These are phyloP conservation scores for Coturnix japonica DNA, from an alignment of 2,113 vertebrate species.

Conservation along the genomic window DNA sequence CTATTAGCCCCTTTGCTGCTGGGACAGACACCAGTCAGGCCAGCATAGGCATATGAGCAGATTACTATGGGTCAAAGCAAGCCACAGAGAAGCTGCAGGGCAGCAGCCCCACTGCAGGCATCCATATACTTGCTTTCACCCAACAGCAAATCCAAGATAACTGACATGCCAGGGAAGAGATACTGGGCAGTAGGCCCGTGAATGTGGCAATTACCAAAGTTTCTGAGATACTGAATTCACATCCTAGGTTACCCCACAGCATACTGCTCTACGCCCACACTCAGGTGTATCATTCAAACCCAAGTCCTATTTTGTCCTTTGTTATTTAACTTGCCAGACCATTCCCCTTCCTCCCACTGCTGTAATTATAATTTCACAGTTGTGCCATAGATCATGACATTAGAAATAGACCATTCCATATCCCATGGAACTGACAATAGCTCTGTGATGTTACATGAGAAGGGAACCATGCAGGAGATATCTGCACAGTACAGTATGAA, in stretches of 20 bases:
- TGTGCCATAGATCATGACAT: background rate
- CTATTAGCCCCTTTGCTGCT: background rate
- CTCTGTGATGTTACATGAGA: background rate
- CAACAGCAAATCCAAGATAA: background rate
- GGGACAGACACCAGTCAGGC: background rate
- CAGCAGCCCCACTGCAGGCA: background rate
- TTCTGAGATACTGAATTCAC: background rate
- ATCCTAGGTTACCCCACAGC: background rate
- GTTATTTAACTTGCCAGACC: background rate
- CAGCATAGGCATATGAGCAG: rapidly evolving
- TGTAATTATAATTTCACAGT: background rate
- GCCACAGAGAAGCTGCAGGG: background rate
- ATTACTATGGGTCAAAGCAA: background rate
- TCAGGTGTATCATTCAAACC: background rate
- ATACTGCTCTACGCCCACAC: background rate
- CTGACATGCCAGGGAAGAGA: background rate
- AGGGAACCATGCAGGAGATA: background rate
- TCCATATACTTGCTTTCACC: background rate
- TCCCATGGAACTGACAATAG: background rate
- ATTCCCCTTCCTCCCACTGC: background rate
- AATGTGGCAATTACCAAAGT: background rate
- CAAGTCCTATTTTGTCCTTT: background rate
- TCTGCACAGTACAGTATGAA: background rate
- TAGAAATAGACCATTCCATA: background rate
- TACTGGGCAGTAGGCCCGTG: background rate